phyloP scores from a whole-genome alignment of 2,113 vertebrate species.

The Gasterosteus nipponicus region DNA sequence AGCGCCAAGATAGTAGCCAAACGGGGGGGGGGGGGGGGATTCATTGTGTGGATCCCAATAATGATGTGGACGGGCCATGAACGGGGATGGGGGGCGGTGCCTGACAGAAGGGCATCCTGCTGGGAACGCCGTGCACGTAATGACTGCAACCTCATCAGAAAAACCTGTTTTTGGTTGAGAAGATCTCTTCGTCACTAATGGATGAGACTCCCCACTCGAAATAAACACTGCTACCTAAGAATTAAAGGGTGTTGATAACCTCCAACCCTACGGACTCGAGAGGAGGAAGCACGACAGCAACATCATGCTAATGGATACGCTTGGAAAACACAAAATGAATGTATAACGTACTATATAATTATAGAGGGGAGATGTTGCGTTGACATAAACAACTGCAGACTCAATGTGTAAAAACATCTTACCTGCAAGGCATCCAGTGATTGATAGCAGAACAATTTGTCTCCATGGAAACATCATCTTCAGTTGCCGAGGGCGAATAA shows the following conservation, averaged over 20 bases:
- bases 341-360: not conserved
- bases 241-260: not conserved
- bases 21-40: constrained; percentile 26
- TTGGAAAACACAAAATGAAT: constrained; percentile 5
- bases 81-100: constrained; percentile 56
- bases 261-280: constrained; percentile 1
- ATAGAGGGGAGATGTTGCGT: constrained; percentile 18
- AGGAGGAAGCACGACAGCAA: not conserved
- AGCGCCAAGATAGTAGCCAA: constrained; percentile 60
- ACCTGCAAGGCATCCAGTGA: constrained; percentile 94
- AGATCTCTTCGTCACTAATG: constrained; percentile 6
- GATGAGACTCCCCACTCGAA: not conserved
- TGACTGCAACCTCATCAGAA: constrained; percentile 51
- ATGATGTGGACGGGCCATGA: constrained; percentile 71
- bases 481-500: constrained; percentile 81
- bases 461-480: constrained; percentile 97
- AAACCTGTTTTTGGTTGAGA: constrained; percentile 30
- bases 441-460: constrained; percentile 89
- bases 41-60: constrained; percentile 69
- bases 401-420: constrained; percentile 77
- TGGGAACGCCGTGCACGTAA: constrained; percentile 18
- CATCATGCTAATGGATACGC: constrained; percentile 27
- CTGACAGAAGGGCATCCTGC: constrained; percentile 49
- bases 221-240: not conserved
- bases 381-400: constrained; percentile 51